A percentile compares a stretch with the other conserved stretches of the same genome.
Evolutionary conservation across 2,797 vertebrate species (phyloP).

Genomic region (Aplochiton taeniatus): DNA sequence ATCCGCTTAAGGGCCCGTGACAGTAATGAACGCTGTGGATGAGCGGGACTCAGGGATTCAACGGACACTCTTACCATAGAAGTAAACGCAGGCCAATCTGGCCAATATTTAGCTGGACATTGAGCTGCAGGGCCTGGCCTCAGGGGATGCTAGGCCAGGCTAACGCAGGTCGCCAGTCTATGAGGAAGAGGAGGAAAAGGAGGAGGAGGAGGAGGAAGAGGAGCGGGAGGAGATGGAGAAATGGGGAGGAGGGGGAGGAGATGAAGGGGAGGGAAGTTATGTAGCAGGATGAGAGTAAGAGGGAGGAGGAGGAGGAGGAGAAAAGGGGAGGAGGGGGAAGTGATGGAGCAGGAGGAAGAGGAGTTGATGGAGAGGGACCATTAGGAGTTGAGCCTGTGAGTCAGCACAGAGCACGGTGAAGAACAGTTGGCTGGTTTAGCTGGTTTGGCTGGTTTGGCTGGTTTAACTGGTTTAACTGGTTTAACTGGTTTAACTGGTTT

Average conservation of each 20-base stretch:
- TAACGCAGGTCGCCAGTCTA: slow-evolving; percentile 62
- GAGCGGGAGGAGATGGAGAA: background rate
- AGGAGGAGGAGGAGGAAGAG: background rate
- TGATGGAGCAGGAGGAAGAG: background rate
- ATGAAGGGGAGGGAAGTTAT: background rate
- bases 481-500: too few relatives aligned
- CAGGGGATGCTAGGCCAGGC: slow-evolving; percentile 58
- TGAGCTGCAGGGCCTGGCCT: slow-evolving; percentile 68
- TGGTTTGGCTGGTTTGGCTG: too few relatives aligned
- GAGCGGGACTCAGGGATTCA: slow-evolving; percentile 58
- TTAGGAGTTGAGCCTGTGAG: too few relatives aligned
- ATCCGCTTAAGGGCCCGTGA: slow-evolving; percentile 65
- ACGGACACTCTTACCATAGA: slow-evolving; percentile 69
- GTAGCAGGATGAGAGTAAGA: background rate
- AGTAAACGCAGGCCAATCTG: slow-evolving; percentile 74
- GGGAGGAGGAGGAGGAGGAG: background rate
- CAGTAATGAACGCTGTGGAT: slow-evolving; percentile 69
- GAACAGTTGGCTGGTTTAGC: too few relatives aligned
- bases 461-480: too few relatives aligned
- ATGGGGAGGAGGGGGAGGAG: background rate
- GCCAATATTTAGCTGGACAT: slow-evolving; percentile 76
- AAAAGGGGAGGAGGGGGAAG: background rate
- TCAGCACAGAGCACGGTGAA: too few relatives aligned
- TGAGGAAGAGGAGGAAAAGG: slow-evolving; percentile 16
- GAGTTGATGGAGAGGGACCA: background rate